Conservation (phyloP, 2,113 vertebrate genomes). For the Oryzias curvinotus region DNA sequence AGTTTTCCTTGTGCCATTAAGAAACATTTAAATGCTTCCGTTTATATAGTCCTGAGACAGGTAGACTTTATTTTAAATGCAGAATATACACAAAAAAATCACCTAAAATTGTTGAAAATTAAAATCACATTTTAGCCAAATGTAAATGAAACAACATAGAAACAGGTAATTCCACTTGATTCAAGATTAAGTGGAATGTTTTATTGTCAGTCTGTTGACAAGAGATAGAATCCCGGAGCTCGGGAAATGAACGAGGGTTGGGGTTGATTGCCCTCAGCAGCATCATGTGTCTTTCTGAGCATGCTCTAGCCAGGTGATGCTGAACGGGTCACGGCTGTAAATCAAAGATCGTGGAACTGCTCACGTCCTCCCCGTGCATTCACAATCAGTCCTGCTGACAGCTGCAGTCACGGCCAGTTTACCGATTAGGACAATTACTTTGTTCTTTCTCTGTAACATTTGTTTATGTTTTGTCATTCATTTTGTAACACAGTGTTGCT, state of each 20-base stretch:
- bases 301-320: conserved; percentile 50
- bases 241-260: conserved; percentile 83
- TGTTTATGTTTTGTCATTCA: too few relatives aligned
- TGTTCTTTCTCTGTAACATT: too few relatives aligned
- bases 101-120: not conserved
- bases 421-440: not conserved
- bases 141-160: too few relatives aligned
- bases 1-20: not conserved
- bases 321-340: conserved; percentile 48
- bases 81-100: too few relatives aligned
- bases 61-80: too few relatives aligned
- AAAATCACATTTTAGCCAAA: too few relatives aligned
- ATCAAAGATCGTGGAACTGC: conserved; percentile 59
- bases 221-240: conserved; percentile 78
- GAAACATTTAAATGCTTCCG: not conserved
- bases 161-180: conserved; percentile 14
- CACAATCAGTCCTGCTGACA: conserved; percentile 26
- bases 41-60: too few relatives aligned
- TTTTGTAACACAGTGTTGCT: too few relatives aligned
- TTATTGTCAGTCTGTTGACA: conserved; percentile 93
- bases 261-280: conserved; percentile 82
- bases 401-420: not conserved
- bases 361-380: conserved; percentile 44
- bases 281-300: conserved; percentile 71
- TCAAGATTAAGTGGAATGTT: conserved; percentile 51